Evolutionary conservation across 2,797 vertebrate species (phyloP).

Genomic region (Anguilla pacifica): DNA sequence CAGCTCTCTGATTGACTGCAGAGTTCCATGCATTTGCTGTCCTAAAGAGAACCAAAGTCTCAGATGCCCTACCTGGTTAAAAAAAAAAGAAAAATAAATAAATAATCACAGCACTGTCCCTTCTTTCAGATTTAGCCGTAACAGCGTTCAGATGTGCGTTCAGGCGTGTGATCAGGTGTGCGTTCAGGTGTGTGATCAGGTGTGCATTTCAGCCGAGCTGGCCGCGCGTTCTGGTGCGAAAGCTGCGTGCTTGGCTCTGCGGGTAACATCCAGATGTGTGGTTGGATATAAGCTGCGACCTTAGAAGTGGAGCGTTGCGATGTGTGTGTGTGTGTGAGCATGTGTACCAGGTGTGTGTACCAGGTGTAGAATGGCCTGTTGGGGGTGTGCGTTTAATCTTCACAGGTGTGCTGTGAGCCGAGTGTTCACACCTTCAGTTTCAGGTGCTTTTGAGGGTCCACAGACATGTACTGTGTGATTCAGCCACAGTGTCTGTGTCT

Average conservation of each 20-base stretch:
- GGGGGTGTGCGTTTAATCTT: background rate
- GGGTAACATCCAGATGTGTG: background rate
- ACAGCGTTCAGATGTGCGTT: background rate
- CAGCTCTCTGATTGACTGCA: background rate
- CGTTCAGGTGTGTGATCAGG: conserved; percentile 1
- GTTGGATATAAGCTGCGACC: background rate
- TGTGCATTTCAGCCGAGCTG: background rate
- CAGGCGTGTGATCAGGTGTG: no score
- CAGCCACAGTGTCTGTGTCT: background rate
- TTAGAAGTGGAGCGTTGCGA: background rate
- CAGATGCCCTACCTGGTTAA: background rate
- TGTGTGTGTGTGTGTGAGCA: background rate
- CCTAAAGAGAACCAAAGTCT: background rate
- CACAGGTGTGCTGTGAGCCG: background rate
- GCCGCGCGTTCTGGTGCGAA: no score
- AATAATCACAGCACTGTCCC: background rate
- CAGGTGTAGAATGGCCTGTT: no score
- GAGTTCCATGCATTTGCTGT: background rate
- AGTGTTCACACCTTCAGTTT: background rate
- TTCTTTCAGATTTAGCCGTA: background rate
- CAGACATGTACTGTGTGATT: background rate
- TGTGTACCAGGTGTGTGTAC: background rate
- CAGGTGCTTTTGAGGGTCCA: background rate
- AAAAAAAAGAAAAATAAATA: no score
- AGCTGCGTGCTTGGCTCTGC: background rate